Conservation (phyloP, 2,888 invertebrate species). For the Hypselothyrea guttata region DNA sequence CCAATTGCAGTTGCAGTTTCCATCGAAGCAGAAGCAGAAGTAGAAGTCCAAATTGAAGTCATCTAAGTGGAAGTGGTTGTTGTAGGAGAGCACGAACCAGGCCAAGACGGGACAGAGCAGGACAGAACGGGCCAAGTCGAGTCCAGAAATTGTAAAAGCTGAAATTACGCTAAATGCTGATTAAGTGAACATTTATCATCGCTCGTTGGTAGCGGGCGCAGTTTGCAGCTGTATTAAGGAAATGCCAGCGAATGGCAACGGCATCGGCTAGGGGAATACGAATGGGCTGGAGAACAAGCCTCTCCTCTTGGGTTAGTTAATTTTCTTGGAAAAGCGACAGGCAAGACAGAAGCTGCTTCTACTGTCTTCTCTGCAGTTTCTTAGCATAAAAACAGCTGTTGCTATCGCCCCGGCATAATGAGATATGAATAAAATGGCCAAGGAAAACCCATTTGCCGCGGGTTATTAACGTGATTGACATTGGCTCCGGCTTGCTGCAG, state of each 20-base stretch:
- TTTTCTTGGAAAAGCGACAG: constrained; percentile 73
- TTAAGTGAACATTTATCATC: constrained; percentile 82
- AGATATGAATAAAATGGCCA: constrained; percentile 15
- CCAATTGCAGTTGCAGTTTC: constrained; percentile 24
- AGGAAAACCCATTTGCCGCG: constrained; percentile 6
- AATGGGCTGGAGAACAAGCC: background rate
- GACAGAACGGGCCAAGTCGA: constrained; percentile 23
- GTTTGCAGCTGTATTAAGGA: constrained; percentile 68
- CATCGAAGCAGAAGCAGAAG: constrained; percentile 1
- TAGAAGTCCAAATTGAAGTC: constrained; percentile 20
- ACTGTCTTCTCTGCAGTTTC: constrained; percentile 19
- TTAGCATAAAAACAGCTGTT: constrained; percentile 61
- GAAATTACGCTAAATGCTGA: constrained; percentile 83
- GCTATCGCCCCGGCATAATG: constrained; percentile 23
- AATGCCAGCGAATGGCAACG: constrained; percentile 43
- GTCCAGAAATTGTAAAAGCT: constrained; percentile 78
- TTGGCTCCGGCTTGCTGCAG: background rate
- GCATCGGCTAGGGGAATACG: background rate
- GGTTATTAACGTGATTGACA: constrained; percentile 4
- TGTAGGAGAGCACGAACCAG: constrained; percentile 26
- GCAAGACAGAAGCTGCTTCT: constrained; percentile 60
- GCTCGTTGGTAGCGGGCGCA: constrained; percentile 57
- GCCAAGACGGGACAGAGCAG: constrained; percentile 11
- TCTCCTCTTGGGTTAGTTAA: constrained; percentile 61
- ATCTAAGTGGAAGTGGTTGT: constrained; percentile 29